A percentile compares a stretch with the other conserved stretches of the same genome.
phyloP scores from a whole-genome alignment of 1,140 invertebrate genomes.

The Periplaneta americana region DNA sequence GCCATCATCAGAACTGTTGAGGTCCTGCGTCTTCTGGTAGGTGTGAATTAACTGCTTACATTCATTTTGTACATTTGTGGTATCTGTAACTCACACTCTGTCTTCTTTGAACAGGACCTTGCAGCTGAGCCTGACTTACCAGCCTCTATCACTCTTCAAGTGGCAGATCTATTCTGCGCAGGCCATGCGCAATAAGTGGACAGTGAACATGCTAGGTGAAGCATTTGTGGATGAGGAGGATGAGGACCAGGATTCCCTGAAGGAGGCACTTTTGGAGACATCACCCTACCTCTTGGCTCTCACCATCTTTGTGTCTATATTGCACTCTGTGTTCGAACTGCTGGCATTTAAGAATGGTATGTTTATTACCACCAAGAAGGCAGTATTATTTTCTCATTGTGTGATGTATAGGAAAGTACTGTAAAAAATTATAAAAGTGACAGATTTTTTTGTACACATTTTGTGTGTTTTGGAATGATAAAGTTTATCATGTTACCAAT shows the following conservation, averaged over 20 bases:
- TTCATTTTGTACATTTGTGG: too few species aligned
- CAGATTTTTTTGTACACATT: too few species aligned
- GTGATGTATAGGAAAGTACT: too few species aligned
- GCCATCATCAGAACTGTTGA: too few species aligned
- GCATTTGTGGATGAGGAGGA: constrained; percentile 67
- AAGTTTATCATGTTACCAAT: too few species aligned
- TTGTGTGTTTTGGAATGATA: too few species aligned
- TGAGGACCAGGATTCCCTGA: constrained; percentile 94
- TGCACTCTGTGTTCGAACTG: constrained; percentile 98
- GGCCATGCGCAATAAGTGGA: constrained; percentile 78
- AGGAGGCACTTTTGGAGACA: constrained; percentile 95
- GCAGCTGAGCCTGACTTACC: constrained; percentile 76
- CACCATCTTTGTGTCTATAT: constrained; percentile 87
- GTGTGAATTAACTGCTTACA: too few species aligned
- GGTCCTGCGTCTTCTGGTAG: too few species aligned
- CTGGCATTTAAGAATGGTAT: constrained; percentile 98
- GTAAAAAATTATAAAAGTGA: too few species aligned
- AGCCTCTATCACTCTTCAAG: constrained; percentile 91
- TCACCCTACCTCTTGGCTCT: constrained; percentile 91
- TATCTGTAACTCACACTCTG: not conserved
- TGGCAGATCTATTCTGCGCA: constrained; percentile 96
- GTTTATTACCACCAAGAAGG: not conserved
- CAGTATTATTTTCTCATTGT: too few species aligned
- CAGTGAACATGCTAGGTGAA: constrained; percentile 47
- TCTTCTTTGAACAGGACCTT: constrained; percentile 36